These are phyloP conservation scores for Petrocephalus microphthalmus DNA, from an alignment of 2,113 vertebrate species.

Conservation along the genomic window DNA sequence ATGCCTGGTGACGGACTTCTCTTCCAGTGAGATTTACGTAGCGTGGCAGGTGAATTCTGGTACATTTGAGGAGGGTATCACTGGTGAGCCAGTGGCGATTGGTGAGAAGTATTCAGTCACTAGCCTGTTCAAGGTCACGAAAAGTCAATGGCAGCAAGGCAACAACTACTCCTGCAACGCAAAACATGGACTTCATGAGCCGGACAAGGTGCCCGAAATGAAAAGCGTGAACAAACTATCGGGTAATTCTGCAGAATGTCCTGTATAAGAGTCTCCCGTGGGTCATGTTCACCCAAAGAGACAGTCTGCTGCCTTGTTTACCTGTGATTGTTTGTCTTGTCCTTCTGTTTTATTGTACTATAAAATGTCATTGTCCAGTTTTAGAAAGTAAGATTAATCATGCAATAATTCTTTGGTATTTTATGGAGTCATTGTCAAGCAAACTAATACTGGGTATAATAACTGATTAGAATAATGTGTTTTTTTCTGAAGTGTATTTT, in stretches of 20 bases:
- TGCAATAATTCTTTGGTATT: no score
- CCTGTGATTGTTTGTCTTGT: neutral
- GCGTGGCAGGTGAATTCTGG: neutral
- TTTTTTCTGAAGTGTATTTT: neutral
- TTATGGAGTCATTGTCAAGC: neutral
- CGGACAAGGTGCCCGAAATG: neutral
- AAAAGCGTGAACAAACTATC: neutral
- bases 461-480: neutral
- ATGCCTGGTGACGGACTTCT: neutral
- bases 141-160: neutral
- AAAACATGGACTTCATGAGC: neutral
- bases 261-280: neutral
- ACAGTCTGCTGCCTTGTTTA: neutral
- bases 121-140: conserved; percentile 9
- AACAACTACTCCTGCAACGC: neutral
- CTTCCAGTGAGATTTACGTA: conserved; percentile 1
- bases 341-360: no score
- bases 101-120: neutral
- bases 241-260: neutral
- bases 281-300: neutral
- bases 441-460: neutral
- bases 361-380: neutral
- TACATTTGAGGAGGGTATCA: neutral
- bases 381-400: neutral
- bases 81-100: neutral